These are phyloP conservation scores for Gymnocypris eckloni DNA, from an alignment of 2,797 vertebrate species.

Conservation along the genomic window DNA sequence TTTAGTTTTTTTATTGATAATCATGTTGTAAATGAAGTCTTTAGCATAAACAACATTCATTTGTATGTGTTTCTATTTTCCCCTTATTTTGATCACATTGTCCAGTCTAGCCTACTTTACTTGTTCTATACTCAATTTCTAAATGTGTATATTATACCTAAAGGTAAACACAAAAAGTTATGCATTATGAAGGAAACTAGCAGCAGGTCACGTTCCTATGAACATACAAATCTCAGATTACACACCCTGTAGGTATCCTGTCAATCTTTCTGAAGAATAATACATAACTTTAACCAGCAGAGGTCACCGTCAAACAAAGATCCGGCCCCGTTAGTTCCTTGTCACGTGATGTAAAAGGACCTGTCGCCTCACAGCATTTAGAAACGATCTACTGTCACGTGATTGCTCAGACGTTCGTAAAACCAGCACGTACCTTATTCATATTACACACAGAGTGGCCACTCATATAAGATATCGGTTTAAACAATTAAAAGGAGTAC, in stretches of 20 bases:
- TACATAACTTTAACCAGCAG: constrained; percentile 38
- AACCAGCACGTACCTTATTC: background rate
- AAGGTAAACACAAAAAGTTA: background rate
- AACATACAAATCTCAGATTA: background rate
- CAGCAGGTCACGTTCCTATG: background rate
- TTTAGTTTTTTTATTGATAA: background rate
- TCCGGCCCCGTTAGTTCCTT: background rate
- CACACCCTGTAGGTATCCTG: background rate
- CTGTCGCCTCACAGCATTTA: background rate
- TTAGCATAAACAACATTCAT: background rate
- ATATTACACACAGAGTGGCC: background rate
- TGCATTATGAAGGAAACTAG: background rate
- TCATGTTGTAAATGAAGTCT: background rate
- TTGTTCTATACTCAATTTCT: background rate
- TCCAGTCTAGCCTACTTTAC: background rate
- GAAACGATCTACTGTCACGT: constrained; percentile 23
- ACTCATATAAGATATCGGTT: too few relatives aligned
- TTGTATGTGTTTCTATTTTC: background rate
- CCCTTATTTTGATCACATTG: background rate
- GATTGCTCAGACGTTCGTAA: background rate
- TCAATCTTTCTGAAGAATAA: background rate
- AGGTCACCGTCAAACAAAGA: constrained; percentile 37
- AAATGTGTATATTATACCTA: background rate
- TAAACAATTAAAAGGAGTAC: background rate
- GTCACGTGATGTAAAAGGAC: constrained; percentile 16